Percentiles rank a stretch among this genome's conserved stretches.
Evolutionary conservation across 2,113 vertebrate genomes (phyloP).

Genomic region (Melanotaenia duboulayi): DNA sequence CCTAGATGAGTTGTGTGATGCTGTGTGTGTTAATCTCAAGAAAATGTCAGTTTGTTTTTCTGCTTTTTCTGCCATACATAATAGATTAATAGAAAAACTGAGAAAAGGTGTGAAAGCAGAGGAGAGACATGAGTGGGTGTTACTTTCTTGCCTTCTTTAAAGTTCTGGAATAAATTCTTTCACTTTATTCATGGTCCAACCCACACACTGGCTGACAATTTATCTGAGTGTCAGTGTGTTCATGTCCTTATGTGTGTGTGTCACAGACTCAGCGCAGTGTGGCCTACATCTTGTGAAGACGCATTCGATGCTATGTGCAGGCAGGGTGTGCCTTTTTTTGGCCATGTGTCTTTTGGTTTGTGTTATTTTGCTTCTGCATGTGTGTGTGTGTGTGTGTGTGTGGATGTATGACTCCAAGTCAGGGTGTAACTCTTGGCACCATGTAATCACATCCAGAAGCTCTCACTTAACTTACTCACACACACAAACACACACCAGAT

Average conservation of each 20-base stretch:
- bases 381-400: neutral
- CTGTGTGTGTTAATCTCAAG: slow-evolving; percentile 1
- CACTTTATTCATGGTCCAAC: neutral
- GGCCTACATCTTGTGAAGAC: slow-evolving; percentile 16
- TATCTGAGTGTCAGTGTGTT: slow-evolving; percentile 13
- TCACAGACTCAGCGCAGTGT: slow-evolving; percentile 23
- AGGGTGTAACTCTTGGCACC: slow-evolving; percentile 50
- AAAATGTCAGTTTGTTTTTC: neutral
- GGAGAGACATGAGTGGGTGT: slow-evolving; percentile 17
- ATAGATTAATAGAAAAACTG: slow-evolving; percentile 9
- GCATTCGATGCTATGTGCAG: neutral
- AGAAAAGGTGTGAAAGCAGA: neutral
- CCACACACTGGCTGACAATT: slow-evolving; percentile 1
- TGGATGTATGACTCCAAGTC: slow-evolving; percentile 11
- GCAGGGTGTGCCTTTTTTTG: slow-evolving; percentile 39
- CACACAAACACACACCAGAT: slow-evolving; percentile 39
- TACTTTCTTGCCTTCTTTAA: neutral
- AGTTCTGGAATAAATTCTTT: neutral
- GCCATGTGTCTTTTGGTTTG: slow-evolving; percentile 25
- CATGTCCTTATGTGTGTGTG: slow-evolving; percentile 3
- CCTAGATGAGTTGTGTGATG: neutral
- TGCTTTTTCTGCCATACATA: slow-evolving; percentile 4
- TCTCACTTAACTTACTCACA: slow-evolving; percentile 3
- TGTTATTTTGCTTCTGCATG: slow-evolving; percentile 21
- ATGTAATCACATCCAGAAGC: slow-evolving; percentile 54